A percentile compares a stretch with the other conserved stretches of the same genome.
phyloP scores from a whole-genome alignment of 2,888 invertebrate species.

The Epistrophe grossulariae region DNA sequence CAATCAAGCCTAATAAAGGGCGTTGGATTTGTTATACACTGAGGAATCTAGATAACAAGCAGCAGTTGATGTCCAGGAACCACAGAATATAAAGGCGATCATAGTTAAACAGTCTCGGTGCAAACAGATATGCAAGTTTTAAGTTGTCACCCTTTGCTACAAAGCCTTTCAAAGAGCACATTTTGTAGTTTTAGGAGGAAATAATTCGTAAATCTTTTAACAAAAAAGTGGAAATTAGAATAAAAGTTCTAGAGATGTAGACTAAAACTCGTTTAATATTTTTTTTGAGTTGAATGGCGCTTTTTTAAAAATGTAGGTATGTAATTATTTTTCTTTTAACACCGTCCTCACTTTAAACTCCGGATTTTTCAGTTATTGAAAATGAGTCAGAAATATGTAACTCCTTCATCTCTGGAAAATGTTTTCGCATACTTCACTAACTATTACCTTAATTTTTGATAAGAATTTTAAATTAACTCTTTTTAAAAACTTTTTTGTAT shows the following conservation, averaged over 20 bases:
- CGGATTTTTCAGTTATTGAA: background rate
- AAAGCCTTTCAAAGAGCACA: too few relatives aligned
- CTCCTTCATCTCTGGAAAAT: background rate
- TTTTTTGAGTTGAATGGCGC: too few relatives aligned
- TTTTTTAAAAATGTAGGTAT: too few relatives aligned
- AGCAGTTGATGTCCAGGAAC: background rate
- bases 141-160: background rate
- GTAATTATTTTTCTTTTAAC: too few relatives aligned
- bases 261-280: too few relatives aligned
- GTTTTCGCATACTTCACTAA: background rate
- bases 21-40: background rate
- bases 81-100: background rate
- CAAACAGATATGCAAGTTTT: background rate
- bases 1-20: background rate
- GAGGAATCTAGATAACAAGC: background rate
- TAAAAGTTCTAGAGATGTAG: too few relatives aligned
- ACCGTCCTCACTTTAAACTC: background rate
- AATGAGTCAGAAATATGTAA: background rate
- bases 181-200: too few relatives aligned
- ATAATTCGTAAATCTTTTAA: too few relatives aligned
- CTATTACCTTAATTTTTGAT: background rate
- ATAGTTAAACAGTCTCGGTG: background rate
- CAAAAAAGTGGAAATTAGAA: too few relatives aligned
- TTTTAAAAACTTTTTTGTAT: constrained; percentile 30
- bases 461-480: background rate